A percentile compares a stretch with the other conserved stretches of the same genome.
phyloP scores from a whole-genome alignment of 2,888 invertebrate genomes.

The Tuberolachnus salignus region DNA sequence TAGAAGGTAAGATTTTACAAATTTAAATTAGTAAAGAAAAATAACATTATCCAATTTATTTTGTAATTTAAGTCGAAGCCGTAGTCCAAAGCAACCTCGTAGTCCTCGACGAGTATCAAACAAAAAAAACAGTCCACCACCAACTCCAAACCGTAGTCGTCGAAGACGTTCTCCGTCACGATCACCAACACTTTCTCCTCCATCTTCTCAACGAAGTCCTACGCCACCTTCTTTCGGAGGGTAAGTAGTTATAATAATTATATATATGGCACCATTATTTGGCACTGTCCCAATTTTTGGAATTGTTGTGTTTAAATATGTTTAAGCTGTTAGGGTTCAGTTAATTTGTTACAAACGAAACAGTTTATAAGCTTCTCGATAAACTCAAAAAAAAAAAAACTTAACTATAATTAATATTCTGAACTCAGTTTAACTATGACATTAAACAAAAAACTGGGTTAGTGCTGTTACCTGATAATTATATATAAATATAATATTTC shows the following conservation, averaged over 20 bases:
- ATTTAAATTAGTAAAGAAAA: background rate
- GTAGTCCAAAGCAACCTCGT: slow-evolving; percentile 63
- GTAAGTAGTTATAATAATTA: slow-evolving; percentile 65
- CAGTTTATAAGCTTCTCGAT: too few relatives aligned
- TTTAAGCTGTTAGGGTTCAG: too few relatives aligned
- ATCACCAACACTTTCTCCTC: slow-evolving; percentile 65
- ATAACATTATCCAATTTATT: background rate
- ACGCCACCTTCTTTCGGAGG: slow-evolving; percentile 76
- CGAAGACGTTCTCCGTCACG: slow-evolving; percentile 64
- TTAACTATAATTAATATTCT: too few relatives aligned
- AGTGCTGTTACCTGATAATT: too few relatives aligned
- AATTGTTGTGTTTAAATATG: too few relatives aligned
- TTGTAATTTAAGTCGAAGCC: slow-evolving; percentile 62
- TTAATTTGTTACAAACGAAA: too few relatives aligned
- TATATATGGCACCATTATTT: too few relatives aligned
- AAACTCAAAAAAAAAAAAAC: too few relatives aligned
- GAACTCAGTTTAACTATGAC: too few relatives aligned
- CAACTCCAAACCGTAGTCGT: slow-evolving; percentile 61
- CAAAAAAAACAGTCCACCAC: slow-evolving; percentile 58
- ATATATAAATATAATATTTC: too few relatives aligned
- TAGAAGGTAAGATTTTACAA: slow-evolving; percentile 61
- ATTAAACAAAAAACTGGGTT: too few relatives aligned
- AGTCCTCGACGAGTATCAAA: slow-evolving; percentile 58
- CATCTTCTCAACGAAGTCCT: slow-evolving; percentile 64
- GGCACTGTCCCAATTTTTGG: too few relatives aligned